Evolutionary conservation across 1,140 invertebrate species (phyloP).

Genomic region (Drosophila saltans): DNA sequence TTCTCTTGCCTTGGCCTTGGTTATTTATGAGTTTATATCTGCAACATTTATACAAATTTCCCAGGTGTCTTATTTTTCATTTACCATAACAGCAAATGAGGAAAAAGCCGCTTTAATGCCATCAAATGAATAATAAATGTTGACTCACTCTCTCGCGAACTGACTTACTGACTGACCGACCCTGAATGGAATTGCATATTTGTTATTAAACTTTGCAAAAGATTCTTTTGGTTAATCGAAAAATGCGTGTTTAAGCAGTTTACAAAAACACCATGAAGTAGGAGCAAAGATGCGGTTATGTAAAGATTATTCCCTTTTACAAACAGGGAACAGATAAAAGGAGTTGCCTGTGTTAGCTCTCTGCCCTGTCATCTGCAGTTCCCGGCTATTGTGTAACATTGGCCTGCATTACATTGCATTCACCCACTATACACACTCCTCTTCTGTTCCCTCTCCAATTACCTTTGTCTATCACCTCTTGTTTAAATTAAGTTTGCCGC

Average conservation of each 20-base stretch:
- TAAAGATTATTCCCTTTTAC: background rate
- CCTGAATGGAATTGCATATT: no score
- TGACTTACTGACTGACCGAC: background rate
- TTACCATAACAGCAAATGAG: slow-evolving; percentile 16
- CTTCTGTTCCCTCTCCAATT: background rate
- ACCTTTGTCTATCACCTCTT: background rate
- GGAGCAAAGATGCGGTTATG: background rate
- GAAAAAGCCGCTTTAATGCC: slow-evolving; percentile 13
- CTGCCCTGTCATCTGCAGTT: slow-evolving; percentile 4
- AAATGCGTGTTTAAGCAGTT: slow-evolving; percentile 8
- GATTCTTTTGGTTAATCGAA: background rate
- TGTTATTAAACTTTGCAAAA: background rate
- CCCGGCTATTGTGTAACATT: background rate
- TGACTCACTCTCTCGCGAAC: background rate
- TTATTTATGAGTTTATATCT: slow-evolving; percentile 48
- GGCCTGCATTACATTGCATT: slow-evolving; percentile 8
- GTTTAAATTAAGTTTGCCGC: slow-evolving; percentile 8
- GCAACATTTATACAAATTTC: slow-evolving; percentile 52
- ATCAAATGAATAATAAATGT: slow-evolving; percentile 14
- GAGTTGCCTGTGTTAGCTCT: background rate
- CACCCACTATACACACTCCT: background rate
- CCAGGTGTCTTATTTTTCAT: slow-evolving; percentile 49
- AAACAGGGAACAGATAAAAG: background rate
- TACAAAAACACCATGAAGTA: background rate
- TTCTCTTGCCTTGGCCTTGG: slow-evolving; percentile 3